phyloP scores from a whole-genome alignment of 30 jellyfish, hydroid and myxozoan species.

The Aurelia coerulea region DNA sequence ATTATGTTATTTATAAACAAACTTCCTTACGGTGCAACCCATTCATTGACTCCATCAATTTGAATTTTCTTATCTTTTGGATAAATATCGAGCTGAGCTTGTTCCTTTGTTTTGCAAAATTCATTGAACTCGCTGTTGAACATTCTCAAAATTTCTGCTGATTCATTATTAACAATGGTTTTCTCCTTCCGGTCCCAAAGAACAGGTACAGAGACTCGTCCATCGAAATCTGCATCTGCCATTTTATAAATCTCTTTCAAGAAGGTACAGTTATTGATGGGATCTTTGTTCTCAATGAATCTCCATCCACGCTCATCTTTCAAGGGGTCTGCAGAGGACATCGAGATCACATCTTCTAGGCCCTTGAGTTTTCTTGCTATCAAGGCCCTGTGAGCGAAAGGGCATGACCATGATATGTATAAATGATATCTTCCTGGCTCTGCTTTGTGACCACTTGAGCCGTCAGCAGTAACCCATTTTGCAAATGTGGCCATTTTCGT shows the following conservation, averaged over 20 bases:
- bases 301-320: slow-evolving; percentile 79
- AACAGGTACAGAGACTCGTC: slow-evolving; percentile 89
- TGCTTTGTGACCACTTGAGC: slow-evolving; percentile 79
- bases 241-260: slow-evolving; percentile 71
- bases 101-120: slow-evolving; percentile 72
- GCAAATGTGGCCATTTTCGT: slow-evolving; percentile 20
- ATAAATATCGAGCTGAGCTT: slow-evolving; percentile 73
- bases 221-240: slow-evolving; percentile 87
- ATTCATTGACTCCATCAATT: slow-evolving; percentile 78
- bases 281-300: slow-evolving; percentile 76
- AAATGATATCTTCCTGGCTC: slow-evolving; percentile 86
- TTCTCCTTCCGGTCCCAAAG: slow-evolving; percentile 83
- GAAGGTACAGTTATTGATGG: slow-evolving; percentile 54
- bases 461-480: slow-evolving; percentile 66
- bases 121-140: slow-evolving; percentile 76
- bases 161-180: slow-evolving; percentile 83
- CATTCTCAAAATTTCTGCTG: slow-evolving; percentile 90
- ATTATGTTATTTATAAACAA: not conserved
- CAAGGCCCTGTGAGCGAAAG: slow-evolving; percentile 83
- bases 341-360: slow-evolving; percentile 82
- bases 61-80: slow-evolving; percentile 69
- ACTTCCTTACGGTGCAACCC: slow-evolving; percentile 75
- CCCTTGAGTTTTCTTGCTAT: slow-evolving; percentile 67
- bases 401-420: slow-evolving; percentile 84
- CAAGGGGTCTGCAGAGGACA: slow-evolving; percentile 65